Evolutionary conservation across 1,140 invertebrate genomes (phyloP), one percentile per base, ranked within the genome.

Genomic region (Pseudomyrmex pallidus): DNA sequence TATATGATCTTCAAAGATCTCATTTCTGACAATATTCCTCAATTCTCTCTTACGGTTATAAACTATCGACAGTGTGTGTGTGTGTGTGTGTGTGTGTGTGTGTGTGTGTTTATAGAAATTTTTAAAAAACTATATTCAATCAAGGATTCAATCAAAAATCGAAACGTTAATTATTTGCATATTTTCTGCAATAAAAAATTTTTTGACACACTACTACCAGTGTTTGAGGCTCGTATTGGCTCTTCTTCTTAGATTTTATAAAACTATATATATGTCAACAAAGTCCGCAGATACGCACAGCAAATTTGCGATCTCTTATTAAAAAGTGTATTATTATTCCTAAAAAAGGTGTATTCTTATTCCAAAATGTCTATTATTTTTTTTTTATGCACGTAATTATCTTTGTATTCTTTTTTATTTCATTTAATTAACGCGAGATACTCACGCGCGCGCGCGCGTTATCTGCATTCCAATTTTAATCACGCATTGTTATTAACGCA

Each of bases 401-500:
- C 17, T 52, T 56, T 57, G n/a, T 20, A n/a, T 12, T 22, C 25
- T 44, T 64, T 70, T 22, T 44, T 20, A 48, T 57, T 15, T 0
- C 10, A 5, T 12, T 50, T 72, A 59, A 72, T 80, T 59, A 80
- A 35, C 35, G 35, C 12, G 15, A 70, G 72, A 72, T 80, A 35
- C 66, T 80, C 48, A 1, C 20, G 20, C 20, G 20, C 20, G 20
- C 20, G 5, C 48, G 48, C 25, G 63, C 17, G n/a, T 7, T 35
- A 35, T 7, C n/a, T 10, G 44, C 64, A 10, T 70, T 70, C 22
- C 66, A 17, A 80, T 80, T 68, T 70, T 70, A 72, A 80, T 80
- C 20, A 17, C 44, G 20, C 44, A n/a, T n/a, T n/a, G 17, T 80
- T 80, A 80, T 80, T 80, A 80, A 70, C 59, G 62, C 25, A 1